These are phyloP conservation scores for Drosophila trapezifrons DNA, from an alignment of 1,140 invertebrate species.

Conservation along the genomic window DNA sequence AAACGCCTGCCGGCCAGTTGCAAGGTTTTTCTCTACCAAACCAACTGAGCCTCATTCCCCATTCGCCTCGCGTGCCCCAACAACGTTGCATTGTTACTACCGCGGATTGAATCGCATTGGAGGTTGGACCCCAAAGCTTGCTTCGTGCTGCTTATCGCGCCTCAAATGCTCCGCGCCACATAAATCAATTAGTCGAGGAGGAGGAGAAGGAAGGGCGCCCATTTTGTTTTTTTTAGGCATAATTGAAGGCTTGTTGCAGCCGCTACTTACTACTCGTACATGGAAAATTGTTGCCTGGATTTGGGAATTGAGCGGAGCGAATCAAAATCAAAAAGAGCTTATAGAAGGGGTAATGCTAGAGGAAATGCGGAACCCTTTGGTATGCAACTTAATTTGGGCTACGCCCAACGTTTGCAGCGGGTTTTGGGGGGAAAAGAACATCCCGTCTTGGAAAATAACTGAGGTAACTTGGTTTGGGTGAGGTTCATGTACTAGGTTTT, in stretches of 20 bases:
- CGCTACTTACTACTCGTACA: conserved; percentile 20
- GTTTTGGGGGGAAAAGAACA: background rate
- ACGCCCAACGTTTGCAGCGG: background rate
- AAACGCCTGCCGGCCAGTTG: conserved; percentile 65
- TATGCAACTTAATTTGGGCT: conserved; percentile 19
- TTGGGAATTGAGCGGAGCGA: conserved; percentile 7
- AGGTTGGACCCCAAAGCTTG: conserved; percentile 11
- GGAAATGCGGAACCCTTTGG: conserved; percentile 25
- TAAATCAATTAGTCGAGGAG: conserved; percentile 70
- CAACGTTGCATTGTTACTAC: conserved; percentile 32
- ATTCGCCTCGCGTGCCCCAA: conserved; percentile 59
- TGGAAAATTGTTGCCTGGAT: background rate
- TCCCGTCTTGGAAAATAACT: background rate
- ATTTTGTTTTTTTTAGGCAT: conserved; percentile 38
- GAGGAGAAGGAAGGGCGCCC: conserved; percentile 10
- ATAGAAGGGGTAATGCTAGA: background rate
- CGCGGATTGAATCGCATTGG: conserved; percentile 22
- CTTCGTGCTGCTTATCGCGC: conserved; percentile 70
- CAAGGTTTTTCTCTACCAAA: conserved; percentile 32
- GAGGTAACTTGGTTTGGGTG: background rate
- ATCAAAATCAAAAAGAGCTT: conserved; percentile 12
- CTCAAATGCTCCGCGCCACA: conserved; percentile 49
- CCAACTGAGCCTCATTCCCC: conserved; percentile 45
- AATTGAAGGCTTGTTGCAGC: conserved; percentile 11
- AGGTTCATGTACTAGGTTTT: background rate